A percentile compares a stretch with the other conserved stretches of the same genome.
These are phyloP conservation scores for Anarrhichthys ocellatus DNA, from an alignment of 2,113 vertebrate species.

Conservation along the genomic window DNA sequence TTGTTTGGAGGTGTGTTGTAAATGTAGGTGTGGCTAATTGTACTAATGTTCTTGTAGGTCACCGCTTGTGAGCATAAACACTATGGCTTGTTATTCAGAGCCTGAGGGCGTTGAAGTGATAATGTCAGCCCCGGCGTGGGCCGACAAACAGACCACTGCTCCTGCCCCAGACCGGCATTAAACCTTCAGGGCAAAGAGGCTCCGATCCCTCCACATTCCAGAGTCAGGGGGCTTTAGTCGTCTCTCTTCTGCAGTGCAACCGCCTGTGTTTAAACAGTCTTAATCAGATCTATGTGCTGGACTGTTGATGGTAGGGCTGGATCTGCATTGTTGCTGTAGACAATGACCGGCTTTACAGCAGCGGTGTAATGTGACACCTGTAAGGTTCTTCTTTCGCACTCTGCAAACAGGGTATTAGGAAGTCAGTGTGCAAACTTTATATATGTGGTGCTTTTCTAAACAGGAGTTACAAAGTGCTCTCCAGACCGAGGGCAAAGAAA, in stretches of 20 bases:
- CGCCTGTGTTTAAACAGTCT: slow-evolving; percentile 66
- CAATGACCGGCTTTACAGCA: slow-evolving; percentile 62
- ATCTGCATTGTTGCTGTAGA: slow-evolving; percentile 64
- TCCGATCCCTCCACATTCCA: slow-evolving; percentile 64
- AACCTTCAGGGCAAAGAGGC: slow-evolving; percentile 58
- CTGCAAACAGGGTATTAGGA: slow-evolving; percentile 60
- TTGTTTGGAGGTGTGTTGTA: slow-evolving; percentile 68
- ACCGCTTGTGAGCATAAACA: slow-evolving; percentile 44
- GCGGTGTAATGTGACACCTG: slow-evolving; percentile 62
- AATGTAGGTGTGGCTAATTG: slow-evolving; percentile 72
- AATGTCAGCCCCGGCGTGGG: slow-evolving; percentile 51
- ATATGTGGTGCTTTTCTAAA: slow-evolving; percentile 12
- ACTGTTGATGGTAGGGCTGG: slow-evolving; percentile 54
- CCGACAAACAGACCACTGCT: slow-evolving; percentile 50
- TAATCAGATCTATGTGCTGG: slow-evolving; percentile 70
- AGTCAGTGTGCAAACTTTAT: slow-evolving; percentile 46
- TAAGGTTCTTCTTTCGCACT: slow-evolving; percentile 61
- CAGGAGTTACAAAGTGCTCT: slow-evolving; percentile 3
- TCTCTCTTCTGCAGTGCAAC: slow-evolving; percentile 38
- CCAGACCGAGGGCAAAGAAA: slow-evolving; percentile 14
- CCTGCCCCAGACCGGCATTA: slow-evolving; percentile 47
- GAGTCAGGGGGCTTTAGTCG: slow-evolving; percentile 43
- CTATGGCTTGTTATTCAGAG: slow-evolving; percentile 40
- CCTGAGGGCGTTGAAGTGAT: slow-evolving; percentile 60
- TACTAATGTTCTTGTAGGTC: slow-evolving; percentile 53